Conservation (phyloP, 2,888 invertebrate genomes). For the Mythimna impura region DNA sequence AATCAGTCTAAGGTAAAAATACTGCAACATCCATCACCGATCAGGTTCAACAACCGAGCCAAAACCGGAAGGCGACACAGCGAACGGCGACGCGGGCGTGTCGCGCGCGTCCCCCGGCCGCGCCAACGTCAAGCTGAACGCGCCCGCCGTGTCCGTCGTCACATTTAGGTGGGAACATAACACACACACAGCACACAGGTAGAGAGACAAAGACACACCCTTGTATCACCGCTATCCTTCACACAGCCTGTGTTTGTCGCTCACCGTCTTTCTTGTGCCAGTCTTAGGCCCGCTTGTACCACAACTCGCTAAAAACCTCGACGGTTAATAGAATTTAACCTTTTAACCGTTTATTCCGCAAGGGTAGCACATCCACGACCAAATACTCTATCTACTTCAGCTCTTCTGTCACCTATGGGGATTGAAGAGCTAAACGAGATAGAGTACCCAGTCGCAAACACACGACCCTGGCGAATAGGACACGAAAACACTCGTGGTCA, state of each 20-base stretch:
- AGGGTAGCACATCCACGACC: no score
- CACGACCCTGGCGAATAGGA: no score
- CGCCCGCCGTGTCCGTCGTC: conserved; percentile 96
- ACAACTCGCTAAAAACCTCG: background rate
- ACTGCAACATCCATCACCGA: background rate
- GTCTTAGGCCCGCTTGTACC: conserved; percentile 4
- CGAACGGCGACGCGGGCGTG: conserved; percentile 76
- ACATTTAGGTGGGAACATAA: conserved; percentile 97
- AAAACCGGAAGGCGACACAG: conserved; percentile 52
- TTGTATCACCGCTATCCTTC: conserved; percentile 77
- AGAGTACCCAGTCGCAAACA: no score
- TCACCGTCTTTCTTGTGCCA: conserved; percentile 52
- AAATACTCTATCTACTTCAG: no score
- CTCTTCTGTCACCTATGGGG: no score
- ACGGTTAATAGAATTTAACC: background rate
- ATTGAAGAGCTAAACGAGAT: no score
- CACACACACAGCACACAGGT: conserved; percentile 90
- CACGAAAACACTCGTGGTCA: no score
- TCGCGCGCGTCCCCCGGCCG: conserved; percentile 80
- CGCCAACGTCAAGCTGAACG: conserved; percentile 88
- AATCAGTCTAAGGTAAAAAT: background rate
- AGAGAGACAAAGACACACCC: conserved; percentile 91
- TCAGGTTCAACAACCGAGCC: conserved; percentile 66
- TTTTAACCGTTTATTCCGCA: background rate
- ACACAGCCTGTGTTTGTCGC: conserved; percentile 59